Evolutionary conservation across 2,888 invertebrate genomes (phyloP).

Genomic region (Oligia strigilis): DNA sequence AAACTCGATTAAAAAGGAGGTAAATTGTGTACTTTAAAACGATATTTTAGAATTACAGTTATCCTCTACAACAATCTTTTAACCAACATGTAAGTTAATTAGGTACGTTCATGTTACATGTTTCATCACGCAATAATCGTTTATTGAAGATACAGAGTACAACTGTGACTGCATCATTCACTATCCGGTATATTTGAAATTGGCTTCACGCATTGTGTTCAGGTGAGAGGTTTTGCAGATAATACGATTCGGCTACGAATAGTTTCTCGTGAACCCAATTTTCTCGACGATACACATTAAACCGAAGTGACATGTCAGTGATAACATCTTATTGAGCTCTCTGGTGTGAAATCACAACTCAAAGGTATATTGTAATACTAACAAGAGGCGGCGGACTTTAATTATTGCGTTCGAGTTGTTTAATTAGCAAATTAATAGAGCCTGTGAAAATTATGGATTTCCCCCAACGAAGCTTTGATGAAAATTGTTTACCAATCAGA

Average conservation of each 20-base stretch:
- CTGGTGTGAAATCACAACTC: slow-evolving; percentile 36
- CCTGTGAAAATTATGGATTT: slow-evolving; percentile 12
- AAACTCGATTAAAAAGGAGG: slow-evolving; percentile 14
- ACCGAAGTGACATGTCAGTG: slow-evolving; percentile 53
- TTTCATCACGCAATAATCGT: slow-evolving; percentile 1
- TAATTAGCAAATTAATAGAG: slow-evolving; percentile 9
- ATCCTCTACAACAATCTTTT: neutral
- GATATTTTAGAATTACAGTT: neutral
- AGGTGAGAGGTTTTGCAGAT: slow-evolving; percentile 45
- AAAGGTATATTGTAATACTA: slow-evolving; percentile 12
- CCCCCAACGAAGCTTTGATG: neutral
- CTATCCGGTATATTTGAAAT: slow-evolving; percentile 46
- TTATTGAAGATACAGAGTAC: slow-evolving; percentile 4
- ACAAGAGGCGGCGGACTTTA: neutral
- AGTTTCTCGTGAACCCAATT: slow-evolving; percentile 59
- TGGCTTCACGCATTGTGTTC: slow-evolving; percentile 50
- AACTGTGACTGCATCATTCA: slow-evolving; percentile 15
- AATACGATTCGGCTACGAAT: slow-evolving; percentile 56
- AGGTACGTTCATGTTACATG: neutral
- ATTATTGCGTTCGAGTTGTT: slow-evolving; percentile 5
- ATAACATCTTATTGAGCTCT: slow-evolving; percentile 43
- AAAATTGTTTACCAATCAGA: slow-evolving; percentile 8
- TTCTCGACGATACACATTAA: slow-evolving; percentile 60
- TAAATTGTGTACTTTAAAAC: slow-evolving; percentile 3
- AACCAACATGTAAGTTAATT: neutral